These are phyloP conservation scores for Orbicella faveolata DNA, from an alignment of 64 coral and sea anemone species.

Conservation along the genomic window DNA sequence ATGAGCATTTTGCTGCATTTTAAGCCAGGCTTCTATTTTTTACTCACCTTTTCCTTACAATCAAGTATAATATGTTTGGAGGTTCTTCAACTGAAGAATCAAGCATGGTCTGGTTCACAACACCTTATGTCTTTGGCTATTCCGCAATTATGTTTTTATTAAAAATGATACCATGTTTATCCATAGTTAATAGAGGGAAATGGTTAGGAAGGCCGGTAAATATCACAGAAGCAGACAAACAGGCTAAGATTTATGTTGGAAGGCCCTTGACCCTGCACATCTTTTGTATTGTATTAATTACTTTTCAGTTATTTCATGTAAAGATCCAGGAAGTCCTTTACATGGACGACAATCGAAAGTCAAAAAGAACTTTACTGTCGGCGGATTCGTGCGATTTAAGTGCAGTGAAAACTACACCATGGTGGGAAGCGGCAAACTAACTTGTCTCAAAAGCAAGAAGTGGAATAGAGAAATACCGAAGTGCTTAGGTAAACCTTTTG, in stretches of 20 bases:
- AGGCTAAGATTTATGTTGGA: no score
- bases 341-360: neutral
- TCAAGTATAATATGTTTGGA: no score
- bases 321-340: slow-evolving; percentile 9
- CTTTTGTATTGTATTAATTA: neutral
- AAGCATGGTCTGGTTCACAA: neutral
- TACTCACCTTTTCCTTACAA: no score
- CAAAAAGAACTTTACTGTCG: neutral
- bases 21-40: no score
- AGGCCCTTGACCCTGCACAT: no score
- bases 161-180: neutral
- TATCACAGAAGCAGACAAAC: no score
- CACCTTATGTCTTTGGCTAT: neutral
- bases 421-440: neutral
- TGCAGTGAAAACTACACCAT: slow-evolving; percentile 8
- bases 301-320: slow-evolving; percentile 20
- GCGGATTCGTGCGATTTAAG: neutral
- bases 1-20: no score
- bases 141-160: neutral
- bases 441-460: neutral
- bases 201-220: no score
- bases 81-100: no score
- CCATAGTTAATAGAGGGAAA: no score
- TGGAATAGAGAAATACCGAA: slow-evolving; percentile 20
- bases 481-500: slow-evolving; percentile 20